Evolutionary conservation across 2,797 vertebrate species (phyloP).

Genomic region (Oophaga sylvatica): DNA sequence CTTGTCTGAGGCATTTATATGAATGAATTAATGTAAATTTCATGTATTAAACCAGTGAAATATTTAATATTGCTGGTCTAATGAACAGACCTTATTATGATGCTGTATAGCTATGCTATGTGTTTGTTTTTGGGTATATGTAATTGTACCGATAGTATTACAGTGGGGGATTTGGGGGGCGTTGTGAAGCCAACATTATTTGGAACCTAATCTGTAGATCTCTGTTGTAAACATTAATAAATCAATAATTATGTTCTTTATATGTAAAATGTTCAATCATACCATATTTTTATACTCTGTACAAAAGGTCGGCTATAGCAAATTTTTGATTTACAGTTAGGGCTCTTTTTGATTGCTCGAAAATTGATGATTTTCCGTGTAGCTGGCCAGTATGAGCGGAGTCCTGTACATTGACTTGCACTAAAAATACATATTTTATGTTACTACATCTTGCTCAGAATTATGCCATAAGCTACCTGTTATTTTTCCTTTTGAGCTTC

Average conservation of each 20-base stretch:
- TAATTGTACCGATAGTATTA: conserved; percentile 76
- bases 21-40: conserved; percentile 73
- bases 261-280: conserved; percentile 78
- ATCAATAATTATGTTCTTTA: conserved; percentile 75
- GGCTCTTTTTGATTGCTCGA: conserved; percentile 72
- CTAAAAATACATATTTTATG: conserved; percentile 77
- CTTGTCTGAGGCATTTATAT: conserved; percentile 75
- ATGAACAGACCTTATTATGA: conserved; percentile 73
- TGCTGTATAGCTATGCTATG: conserved; percentile 73
- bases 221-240: conserved; percentile 74
- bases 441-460: conserved; percentile 74
- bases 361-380: conserved; percentile 73
- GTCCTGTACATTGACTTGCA: conserved; percentile 78
- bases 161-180: conserved; percentile 68
- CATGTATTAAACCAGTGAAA: conserved; percentile 76
- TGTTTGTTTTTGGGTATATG: conserved; percentile 72
- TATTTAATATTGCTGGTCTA: conserved; percentile 74
- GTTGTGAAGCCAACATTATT: conserved; percentile 77
- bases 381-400: conserved; percentile 78
- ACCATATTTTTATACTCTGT: conserved; percentile 77
- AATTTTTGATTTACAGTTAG: conserved; percentile 74
- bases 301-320: conserved; percentile 75
- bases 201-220: conserved; percentile 78
- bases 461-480: conserved; percentile 75
- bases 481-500: not conserved